A percentile compares a stretch with the other conserved stretches of the same genome.
Conservation (phyloP, 2,797 vertebrate species). For the Alauda arvensis region DNA sequence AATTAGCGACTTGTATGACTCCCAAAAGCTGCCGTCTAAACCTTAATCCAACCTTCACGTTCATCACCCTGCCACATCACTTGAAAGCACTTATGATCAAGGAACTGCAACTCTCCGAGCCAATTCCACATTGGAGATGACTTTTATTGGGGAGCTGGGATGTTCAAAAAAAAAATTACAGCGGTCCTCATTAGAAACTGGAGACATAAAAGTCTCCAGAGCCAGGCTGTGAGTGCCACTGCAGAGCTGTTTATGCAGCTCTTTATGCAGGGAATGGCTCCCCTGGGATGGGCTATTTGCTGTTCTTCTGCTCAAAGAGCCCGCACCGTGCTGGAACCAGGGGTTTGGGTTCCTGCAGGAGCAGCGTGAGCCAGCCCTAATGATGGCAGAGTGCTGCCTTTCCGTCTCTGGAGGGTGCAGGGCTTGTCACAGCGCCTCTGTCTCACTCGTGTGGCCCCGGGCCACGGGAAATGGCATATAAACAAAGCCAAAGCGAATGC, state of each 20-base stretch:
- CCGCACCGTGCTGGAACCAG: not conserved
- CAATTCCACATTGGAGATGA: not conserved
- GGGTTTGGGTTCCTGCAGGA: not conserved
- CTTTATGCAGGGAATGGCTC: constrained; percentile 7
- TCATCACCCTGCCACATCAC: not conserved
- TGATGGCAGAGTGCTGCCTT: not conserved
- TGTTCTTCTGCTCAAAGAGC: not conserved
- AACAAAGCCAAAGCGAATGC: not conserved
- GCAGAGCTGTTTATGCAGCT: constrained; percentile 42
- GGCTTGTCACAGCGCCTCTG: not conserved
- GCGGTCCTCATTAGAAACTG: constrained; percentile 15
- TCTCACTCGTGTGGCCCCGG: not conserved
- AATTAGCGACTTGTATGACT: constrained; percentile 12
- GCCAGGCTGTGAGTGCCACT: not conserved
- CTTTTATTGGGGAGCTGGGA: not conserved
- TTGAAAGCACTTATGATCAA: not conserved
- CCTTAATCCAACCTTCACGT: not conserved
- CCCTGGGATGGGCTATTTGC: not conserved
- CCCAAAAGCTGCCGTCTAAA: constrained; percentile 10
- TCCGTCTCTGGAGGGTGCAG: not conserved
- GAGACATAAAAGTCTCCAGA: constrained; percentile 17
- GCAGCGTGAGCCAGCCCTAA: not conserved
- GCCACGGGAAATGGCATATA: not conserved
- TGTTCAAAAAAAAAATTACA: constrained; percentile 12
- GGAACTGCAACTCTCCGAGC: not conserved